Conservation (phyloP, 2,113 vertebrate genomes). For the Apodemus speciosus region DNA sequence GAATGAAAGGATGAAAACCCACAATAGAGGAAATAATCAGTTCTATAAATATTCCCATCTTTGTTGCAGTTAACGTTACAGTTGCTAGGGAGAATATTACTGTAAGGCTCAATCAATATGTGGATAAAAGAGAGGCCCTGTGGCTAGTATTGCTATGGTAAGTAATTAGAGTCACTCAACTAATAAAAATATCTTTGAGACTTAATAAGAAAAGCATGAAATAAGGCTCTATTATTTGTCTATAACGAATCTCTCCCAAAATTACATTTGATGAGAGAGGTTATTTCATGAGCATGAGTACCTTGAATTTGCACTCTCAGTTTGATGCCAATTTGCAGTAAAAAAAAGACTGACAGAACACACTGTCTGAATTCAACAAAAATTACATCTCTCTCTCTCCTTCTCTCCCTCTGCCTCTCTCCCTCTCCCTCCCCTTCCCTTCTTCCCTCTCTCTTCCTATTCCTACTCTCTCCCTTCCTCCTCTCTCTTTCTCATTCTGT, state of each 20-base stretch:
- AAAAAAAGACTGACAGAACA: conserved; percentile 2
- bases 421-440: too few species aligned
- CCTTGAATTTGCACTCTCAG: conserved; percentile 54
- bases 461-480: too few species aligned
- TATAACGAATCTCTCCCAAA: conserved; percentile 53
- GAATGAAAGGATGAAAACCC: background rate
- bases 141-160: conserved; percentile 40
- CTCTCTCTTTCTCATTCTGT: too few species aligned
- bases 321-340: conserved; percentile 55
- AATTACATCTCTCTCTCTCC: background rate
- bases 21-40: background rate
- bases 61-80: background rate
- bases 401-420: background rate
- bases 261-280: background rate
- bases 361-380: background rate
- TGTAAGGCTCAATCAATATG: background rate
- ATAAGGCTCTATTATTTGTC: background rate
- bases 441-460: background rate
- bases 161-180: conserved; percentile 25
- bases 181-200: background rate
- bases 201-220: conserved; percentile 43
- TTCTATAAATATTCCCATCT: background rate
- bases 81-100: conserved; percentile 23
- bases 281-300: background rate
- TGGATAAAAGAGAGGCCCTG: conserved; percentile 62